phyloP scores from a whole-genome alignment of 2,888 invertebrate species.

The Odontothrips loti region DNA sequence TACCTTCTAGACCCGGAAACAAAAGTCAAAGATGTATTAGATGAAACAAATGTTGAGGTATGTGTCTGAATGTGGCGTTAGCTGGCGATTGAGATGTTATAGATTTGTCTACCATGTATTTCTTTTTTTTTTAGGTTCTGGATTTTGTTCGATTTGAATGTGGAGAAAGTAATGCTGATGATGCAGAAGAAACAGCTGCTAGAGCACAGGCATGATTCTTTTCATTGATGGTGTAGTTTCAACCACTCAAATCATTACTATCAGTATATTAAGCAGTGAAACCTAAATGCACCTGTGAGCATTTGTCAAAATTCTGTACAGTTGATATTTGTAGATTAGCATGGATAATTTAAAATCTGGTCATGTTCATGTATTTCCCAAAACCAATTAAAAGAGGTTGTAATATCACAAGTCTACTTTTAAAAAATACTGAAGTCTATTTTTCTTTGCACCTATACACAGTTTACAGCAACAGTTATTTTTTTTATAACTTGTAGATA shows the following conservation, averaged over 20 bases:
- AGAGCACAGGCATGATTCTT: neutral
- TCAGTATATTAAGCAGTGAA: neutral
- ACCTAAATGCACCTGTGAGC: neutral
- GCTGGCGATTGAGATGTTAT: neutral
- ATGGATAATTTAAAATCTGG: neutral
- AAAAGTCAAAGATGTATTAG: conserved; percentile 55
- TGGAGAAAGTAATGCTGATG: conserved; percentile 57
- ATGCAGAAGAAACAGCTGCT: conserved; percentile 35
- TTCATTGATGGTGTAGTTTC: neutral
- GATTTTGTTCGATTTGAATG: conserved; percentile 86
- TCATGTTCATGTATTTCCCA: neutral
- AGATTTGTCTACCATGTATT: too few species aligned
- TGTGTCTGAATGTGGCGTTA: neutral
- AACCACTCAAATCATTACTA: neutral
- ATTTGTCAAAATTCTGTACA: neutral
- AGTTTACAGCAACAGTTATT: neutral
- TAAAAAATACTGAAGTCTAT: neutral
- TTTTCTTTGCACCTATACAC: neutral
- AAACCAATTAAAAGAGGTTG: neutral
- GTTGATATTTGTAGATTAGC: neutral
- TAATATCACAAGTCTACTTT: neutral
- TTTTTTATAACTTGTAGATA: neutral
- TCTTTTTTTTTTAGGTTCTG: conserved; percentile 50
- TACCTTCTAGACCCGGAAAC: conserved; percentile 73
- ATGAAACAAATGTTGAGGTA: conserved; percentile 37